Evolutionary conservation across 2,113 vertebrate genomes (phyloP).

Genomic region (Cryptoleucopteryx plumbea): DNA sequence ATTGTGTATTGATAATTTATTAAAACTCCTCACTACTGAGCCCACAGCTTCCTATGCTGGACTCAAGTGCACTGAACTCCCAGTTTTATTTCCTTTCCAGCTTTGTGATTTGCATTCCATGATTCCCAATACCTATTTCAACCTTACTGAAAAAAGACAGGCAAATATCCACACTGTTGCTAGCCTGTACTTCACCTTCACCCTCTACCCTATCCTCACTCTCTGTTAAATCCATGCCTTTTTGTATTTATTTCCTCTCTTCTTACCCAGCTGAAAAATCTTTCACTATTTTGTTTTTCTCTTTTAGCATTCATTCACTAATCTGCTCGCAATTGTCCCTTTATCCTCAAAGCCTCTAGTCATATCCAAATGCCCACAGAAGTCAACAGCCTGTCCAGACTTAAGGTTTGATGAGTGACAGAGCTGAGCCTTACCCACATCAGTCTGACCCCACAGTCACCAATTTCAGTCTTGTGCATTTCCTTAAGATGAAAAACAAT

Average conservation of each 20-base stretch:
- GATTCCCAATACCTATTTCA: background rate
- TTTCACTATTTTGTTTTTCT: background rate
- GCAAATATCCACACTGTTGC: background rate
- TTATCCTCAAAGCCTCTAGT: background rate
- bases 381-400: background rate
- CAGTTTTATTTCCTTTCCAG: background rate
- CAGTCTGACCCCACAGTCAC: background rate
- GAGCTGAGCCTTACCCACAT: background rate
- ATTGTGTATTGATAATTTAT: background rate
- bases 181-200: background rate
- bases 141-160: background rate
- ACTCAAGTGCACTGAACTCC: background rate
- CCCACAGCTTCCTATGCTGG: background rate
- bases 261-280: background rate
- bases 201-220: background rate
- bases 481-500: background rate
- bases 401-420: background rate
- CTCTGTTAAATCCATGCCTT: background rate
- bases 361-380: background rate
- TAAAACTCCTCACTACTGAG: background rate
- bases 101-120: background rate
- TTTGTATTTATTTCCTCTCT: background rate
- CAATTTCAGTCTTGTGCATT: background rate
- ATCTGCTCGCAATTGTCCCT: background rate
- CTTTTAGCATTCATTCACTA: background rate